A percentile compares a stretch with the other conserved stretches of the same genome.
These are phyloP conservation scores for Chlamydotis undulata DNA, from an alignment of 2,113 vertebrate species.

Conservation along the genomic window DNA sequence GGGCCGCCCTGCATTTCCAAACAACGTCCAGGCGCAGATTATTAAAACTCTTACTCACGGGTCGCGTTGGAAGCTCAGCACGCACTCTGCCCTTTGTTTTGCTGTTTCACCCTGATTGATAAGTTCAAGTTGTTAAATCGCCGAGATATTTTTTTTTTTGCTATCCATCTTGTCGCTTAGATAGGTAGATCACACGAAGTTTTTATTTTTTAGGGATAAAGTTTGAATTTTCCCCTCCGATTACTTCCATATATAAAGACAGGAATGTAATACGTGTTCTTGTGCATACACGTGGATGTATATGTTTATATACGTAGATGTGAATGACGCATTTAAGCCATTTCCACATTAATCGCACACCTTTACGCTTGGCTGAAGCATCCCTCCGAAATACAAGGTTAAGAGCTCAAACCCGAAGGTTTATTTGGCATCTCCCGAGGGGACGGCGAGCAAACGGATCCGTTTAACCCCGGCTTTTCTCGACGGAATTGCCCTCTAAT, in stretches of 20 bases:
- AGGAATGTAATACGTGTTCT: accelerated
- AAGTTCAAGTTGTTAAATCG: background rate
- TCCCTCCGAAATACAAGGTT: background rate
- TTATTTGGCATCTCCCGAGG: background rate
- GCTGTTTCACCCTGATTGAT: background rate
- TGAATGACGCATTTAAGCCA: background rate
- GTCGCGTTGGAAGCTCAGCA: background rate
- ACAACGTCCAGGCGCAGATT: background rate
- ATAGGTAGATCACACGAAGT: accelerated
- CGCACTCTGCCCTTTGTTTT: background rate
- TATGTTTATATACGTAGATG: accelerated
- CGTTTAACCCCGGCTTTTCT: background rate
- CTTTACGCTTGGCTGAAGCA: background rate
- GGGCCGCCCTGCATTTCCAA: background rate
- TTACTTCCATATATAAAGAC: background rate
- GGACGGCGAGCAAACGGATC: background rate
- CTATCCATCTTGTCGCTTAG: too few relatives aligned
- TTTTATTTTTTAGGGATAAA: background rate
- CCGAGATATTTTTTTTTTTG: background rate
- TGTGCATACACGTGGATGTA: accelerated
- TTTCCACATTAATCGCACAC: background rate
- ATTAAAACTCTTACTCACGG: background rate
- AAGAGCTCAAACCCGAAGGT: background rate
- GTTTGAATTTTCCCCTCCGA: background rate
- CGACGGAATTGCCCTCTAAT: background rate